phyloP scores from a whole-genome alignment of 2,888 invertebrate genomes.

The Tenodera sinensis region DNA sequence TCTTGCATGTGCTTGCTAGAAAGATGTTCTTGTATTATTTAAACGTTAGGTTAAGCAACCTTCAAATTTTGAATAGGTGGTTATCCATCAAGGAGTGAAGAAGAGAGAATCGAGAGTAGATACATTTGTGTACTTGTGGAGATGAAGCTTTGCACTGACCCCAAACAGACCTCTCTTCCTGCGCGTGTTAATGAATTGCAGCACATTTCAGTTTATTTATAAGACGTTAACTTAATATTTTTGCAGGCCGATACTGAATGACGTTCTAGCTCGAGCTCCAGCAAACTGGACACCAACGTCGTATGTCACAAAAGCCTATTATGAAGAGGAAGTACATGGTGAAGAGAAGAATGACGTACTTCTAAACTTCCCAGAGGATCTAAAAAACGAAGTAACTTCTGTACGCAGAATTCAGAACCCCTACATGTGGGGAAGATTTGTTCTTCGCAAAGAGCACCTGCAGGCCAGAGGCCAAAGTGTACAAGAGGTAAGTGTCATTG shows the following conservation, averaged over 20 bases:
- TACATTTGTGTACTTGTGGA: no score
- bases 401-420: slow-evolving; percentile 21
- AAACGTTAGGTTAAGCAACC: no score
- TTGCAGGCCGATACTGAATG: neutral
- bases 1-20: no score
- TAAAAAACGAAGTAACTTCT: neutral
- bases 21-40: no score
- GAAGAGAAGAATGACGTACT: neutral
- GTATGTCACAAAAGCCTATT: neutral
- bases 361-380: neutral
- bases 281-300: neutral
- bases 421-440: slow-evolving; percentile 17
- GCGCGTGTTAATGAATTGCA: no score
- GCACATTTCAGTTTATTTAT: no score
- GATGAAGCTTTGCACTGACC: no score
- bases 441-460: slow-evolving; percentile 11
- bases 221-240: neutral
- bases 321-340: neutral
- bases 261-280: neutral
- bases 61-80: no score
- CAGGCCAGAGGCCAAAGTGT: neutral
- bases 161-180: no score
- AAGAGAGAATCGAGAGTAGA: no score
- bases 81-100: no score
- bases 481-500: neutral